Conservation (phyloP, 2,113 vertebrate genomes). For the Chunga burmeisteri region DNA sequence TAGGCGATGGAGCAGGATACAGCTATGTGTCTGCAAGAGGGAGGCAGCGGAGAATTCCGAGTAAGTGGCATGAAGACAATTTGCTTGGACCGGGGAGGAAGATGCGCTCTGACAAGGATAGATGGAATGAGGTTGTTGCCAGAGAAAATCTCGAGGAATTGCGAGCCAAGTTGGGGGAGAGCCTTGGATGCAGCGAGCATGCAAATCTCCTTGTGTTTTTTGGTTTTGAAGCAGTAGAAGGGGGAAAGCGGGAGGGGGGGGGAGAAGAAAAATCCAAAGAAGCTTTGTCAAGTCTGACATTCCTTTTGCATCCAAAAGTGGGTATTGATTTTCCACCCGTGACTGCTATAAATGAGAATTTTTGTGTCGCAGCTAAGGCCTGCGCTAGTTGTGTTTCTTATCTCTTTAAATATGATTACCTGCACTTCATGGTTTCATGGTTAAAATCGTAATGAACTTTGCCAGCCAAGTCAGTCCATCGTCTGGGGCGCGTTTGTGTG, state of each 20-base stretch:
- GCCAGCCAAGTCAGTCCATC: conserved; percentile 10
- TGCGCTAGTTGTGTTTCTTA: conserved; percentile 54
- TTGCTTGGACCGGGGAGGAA: conserved; percentile 29
- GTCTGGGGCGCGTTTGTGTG: not conserved
- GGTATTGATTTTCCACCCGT: conserved; percentile 75
- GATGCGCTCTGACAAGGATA: conserved; percentile 48
- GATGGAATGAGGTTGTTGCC: conserved; percentile 43
- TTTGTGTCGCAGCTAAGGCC: conserved; percentile 50
- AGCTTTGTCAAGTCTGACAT: conserved; percentile 48
- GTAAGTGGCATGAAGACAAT: conserved; percentile 1
- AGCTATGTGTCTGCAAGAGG: not conserved
- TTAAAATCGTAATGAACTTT: conserved; percentile 65
- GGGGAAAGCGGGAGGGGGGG: not conserved
- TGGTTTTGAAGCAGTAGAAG: not conserved
- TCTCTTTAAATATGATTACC: conserved; percentile 75
- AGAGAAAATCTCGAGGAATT: conserved; percentile 42
- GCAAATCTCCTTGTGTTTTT: conserved; percentile 13
- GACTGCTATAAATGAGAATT: conserved; percentile 75
- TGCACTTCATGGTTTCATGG: conserved; percentile 56
- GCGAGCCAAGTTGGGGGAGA: not conserved
- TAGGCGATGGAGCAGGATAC: not conserved
- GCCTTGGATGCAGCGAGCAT: not conserved
- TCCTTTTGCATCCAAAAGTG: conserved; percentile 55
- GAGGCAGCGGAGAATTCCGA: not conserved
- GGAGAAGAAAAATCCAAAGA: not conserved